Percentiles rank a stretch among this genome's conserved stretches.
Evolutionary conservation across 1,140 invertebrate genomes (phyloP).

Genomic region (Musca vetustissima): DNA sequence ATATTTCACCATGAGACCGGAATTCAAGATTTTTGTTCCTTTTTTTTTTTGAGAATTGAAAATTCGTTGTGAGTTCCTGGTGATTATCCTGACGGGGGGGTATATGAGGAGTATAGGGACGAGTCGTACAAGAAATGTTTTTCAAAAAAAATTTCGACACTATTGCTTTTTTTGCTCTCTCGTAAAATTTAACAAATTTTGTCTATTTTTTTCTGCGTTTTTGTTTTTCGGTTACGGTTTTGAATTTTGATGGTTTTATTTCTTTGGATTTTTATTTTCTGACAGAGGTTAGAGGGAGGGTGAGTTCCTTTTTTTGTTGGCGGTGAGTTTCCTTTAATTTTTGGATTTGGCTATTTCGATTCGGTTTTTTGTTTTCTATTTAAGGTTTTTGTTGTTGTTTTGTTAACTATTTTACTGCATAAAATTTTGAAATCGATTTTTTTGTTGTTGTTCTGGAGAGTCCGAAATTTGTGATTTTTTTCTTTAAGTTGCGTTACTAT

Average conservation of each 20-base stretch:
- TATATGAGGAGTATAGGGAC: too few relatives aligned
- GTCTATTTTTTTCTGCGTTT: slow-evolving; percentile 30
- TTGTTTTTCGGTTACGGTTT: too few relatives aligned
- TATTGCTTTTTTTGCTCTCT: slow-evolving; percentile 27
- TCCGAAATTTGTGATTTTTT: too few relatives aligned
- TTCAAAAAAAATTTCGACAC: slow-evolving; percentile 35
- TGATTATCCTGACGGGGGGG: too few relatives aligned
- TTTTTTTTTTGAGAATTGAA: too few relatives aligned
- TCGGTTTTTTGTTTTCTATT: slow-evolving; percentile 27
- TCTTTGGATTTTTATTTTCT: slow-evolving; percentile 25
- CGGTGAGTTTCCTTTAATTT: slow-evolving; percentile 27
- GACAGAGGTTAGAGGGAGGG: not conserved
- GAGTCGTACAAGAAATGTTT: too few relatives aligned
- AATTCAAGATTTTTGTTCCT: too few relatives aligned
- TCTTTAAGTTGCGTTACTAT: slow-evolving; percentile 5
- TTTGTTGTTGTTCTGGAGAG: not conserved
- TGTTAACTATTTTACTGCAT: slow-evolving; percentile 18
- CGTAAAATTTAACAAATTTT: slow-evolving; percentile 34
- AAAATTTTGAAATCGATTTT: slow-evolving; percentile 4
- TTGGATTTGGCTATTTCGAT: slow-evolving; percentile 24
- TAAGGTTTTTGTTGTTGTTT: slow-evolving; percentile 29
- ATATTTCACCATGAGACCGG: too few relatives aligned
- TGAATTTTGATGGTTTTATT: slow-evolving; percentile 24
- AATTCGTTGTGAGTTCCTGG: too few relatives aligned
- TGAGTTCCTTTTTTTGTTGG: not conserved